Evolutionary conservation across 2,888 invertebrate genomes (phyloP).

Genomic region (Pelosia muscerda): DNA sequence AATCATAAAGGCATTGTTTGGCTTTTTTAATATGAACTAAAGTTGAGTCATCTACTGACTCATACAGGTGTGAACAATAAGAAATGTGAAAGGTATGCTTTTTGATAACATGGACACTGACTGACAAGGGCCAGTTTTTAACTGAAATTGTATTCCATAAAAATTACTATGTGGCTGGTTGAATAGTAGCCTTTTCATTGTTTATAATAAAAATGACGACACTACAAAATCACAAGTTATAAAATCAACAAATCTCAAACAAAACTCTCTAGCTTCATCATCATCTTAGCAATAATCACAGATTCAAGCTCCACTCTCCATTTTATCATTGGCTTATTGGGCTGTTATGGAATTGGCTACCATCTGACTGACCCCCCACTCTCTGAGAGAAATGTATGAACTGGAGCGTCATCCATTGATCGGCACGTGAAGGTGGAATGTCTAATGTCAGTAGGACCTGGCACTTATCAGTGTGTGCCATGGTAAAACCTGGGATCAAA

Average conservation of each 20-base stretch:
- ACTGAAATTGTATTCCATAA: background rate
- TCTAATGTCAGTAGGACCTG: background rate
- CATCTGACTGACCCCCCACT: no score
- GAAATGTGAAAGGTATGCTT: slow-evolving; percentile 27
- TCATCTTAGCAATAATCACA: background rate
- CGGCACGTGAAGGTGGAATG: background rate
- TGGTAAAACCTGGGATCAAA: no score
- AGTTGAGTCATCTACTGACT: slow-evolving; percentile 36
- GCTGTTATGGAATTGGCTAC: background rate
- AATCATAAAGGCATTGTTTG: slow-evolving; percentile 2
- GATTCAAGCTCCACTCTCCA: background rate
- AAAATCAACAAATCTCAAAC: no score
- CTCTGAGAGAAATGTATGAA: background rate
- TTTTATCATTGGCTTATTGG: background rate
- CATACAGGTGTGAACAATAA: slow-evolving; percentile 23
- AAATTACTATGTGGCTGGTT: background rate
- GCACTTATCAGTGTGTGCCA: no score
- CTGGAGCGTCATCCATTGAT: no score
- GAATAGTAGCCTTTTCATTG: background rate
- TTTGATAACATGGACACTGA: slow-evolving; percentile 11
- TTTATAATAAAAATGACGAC: background rate
- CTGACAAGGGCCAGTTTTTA: slow-evolving; percentile 12
- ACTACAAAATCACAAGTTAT: no score
- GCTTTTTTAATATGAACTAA: slow-evolving; percentile 9
- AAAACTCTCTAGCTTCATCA: background rate